A percentile compares a stretch with the other conserved stretches of the same genome.
phyloP scores from a whole-genome alignment of 1,140 invertebrate species.

The Neodiprion lecontei region DNA sequence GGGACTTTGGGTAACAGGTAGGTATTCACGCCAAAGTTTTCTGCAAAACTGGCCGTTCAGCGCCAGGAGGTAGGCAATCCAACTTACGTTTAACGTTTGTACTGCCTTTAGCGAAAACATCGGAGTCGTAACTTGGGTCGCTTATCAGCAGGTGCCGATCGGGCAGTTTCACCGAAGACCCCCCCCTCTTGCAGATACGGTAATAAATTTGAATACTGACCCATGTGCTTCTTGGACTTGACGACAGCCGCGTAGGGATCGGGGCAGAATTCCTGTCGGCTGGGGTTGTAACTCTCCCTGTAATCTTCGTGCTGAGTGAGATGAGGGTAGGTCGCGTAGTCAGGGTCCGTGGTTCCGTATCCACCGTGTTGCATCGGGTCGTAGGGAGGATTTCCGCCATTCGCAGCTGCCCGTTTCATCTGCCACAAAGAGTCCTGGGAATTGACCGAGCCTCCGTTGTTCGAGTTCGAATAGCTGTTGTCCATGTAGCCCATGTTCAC shows the following conservation, averaged over 20 bases:
- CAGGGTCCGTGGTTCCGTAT: constrained; percentile 79
- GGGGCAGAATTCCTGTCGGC: constrained; percentile 83
- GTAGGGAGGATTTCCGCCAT: constrained; percentile 71
- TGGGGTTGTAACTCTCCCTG: constrained; percentile 78
- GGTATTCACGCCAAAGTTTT: no score
- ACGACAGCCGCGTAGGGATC: constrained; percentile 86
- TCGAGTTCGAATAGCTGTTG: constrained; percentile 90
- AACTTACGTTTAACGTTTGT: no score
- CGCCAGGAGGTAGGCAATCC: no score
- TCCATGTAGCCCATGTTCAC: constrained; percentile 89
- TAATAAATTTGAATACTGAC: constrained; percentile 60
- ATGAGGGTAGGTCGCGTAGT: constrained; percentile 85
- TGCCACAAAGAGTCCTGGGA: constrained; percentile 95
- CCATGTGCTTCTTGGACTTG: constrained; percentile 86
- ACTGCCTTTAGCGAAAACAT: no score
- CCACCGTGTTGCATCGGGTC: constrained; percentile 81
- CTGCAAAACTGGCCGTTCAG: no score
- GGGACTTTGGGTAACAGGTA: no score
- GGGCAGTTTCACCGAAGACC: no score
- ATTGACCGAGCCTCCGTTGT: constrained; percentile 91
- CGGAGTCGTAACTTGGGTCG: no score
- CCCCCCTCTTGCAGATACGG: no score
- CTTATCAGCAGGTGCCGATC: no score
- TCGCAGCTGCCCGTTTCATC: constrained; percentile 83
- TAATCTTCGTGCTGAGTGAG: constrained; percentile 75